These are phyloP conservation scores for Scaptodrosophila lebanonensis DNA, from an alignment of 1,140 invertebrate species.

Conservation along the genomic window DNA sequence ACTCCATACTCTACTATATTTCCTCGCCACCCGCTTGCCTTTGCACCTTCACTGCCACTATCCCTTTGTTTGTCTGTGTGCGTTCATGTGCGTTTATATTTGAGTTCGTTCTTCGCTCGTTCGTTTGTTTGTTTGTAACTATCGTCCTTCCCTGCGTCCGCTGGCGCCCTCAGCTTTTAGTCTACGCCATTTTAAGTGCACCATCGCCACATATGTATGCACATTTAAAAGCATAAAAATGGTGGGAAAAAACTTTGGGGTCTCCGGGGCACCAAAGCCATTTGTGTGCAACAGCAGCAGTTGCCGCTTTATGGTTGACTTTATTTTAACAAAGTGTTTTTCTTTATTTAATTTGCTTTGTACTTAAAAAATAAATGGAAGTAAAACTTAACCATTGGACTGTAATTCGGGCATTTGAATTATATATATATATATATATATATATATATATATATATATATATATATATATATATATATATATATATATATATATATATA, in stretches of 20 bases:
- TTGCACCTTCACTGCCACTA: too few species aligned
- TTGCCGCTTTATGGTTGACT: constrained; percentile 50
- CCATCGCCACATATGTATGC: constrained; percentile 18
- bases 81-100: too few species aligned
- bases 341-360: constrained; percentile 64
- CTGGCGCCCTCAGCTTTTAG: constrained; percentile 28
- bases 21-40: too few species aligned
- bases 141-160: constrained; percentile 7
- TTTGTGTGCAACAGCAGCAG: constrained; percentile 29
- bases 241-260: constrained; percentile 9
- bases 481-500: too few species aligned
- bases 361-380: constrained; percentile 52
- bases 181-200: constrained; percentile 39
- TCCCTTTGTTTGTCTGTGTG: too few species aligned
- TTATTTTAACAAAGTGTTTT: constrained; percentile 67
- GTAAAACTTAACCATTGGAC: too few species aligned
- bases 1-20: constrained; percentile 14
- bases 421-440: too few species aligned
- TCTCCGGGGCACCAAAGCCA: constrained; percentile 15
- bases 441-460: too few species aligned
- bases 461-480: too few species aligned
- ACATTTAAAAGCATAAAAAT: neutral
- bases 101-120: too few species aligned
- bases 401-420: too few species aligned
- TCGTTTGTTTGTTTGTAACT: constrained; percentile 10